phyloP scores from a whole-genome alignment of 2,113 vertebrate genomes.

The Corapipo altera region DNA sequence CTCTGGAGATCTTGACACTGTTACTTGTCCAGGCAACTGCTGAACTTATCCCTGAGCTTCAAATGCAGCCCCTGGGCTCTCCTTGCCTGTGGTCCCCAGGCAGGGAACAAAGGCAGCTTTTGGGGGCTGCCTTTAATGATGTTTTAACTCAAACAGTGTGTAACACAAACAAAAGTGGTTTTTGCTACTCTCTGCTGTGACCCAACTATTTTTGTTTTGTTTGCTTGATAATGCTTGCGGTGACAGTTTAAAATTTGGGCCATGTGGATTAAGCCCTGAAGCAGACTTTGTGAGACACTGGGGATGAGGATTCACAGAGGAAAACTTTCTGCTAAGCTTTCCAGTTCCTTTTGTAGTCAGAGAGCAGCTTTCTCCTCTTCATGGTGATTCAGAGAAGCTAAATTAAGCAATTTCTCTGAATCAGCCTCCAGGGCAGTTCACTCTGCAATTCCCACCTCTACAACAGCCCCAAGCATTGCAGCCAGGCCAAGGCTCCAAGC shows the following conservation, averaged over 20 bases:
- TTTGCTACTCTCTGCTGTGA: neutral
- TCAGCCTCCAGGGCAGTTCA: neutral
- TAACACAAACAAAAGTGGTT: neutral
- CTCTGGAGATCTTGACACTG: neutral
- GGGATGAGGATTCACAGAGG: neutral
- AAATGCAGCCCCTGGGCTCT: neutral
- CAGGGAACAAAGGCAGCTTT: rapidly evolving
- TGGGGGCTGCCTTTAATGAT: rapidly evolving
- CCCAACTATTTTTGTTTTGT: neutral
- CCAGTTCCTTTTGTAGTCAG: neutral
- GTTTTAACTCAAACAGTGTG: neutral
- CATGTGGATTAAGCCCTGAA: neutral
- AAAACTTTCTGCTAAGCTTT: neutral
- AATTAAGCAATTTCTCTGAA: constrained; percentile 13
- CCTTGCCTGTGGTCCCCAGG: neutral
- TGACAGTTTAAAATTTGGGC: neutral
- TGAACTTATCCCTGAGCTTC: neutral
- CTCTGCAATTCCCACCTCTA: neutral
- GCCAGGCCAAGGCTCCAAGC: neutral
- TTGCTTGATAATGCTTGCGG: neutral
- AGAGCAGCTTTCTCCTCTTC: neutral
- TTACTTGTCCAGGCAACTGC: rapidly evolving
- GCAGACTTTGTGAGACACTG: neutral
- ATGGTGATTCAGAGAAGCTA: constrained; percentile 34
- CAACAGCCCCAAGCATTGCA: neutral